Base-by-base conservation (phyloP, 2,888 invertebrate genomes). In the Patella ulyssiponensis region DNA sequence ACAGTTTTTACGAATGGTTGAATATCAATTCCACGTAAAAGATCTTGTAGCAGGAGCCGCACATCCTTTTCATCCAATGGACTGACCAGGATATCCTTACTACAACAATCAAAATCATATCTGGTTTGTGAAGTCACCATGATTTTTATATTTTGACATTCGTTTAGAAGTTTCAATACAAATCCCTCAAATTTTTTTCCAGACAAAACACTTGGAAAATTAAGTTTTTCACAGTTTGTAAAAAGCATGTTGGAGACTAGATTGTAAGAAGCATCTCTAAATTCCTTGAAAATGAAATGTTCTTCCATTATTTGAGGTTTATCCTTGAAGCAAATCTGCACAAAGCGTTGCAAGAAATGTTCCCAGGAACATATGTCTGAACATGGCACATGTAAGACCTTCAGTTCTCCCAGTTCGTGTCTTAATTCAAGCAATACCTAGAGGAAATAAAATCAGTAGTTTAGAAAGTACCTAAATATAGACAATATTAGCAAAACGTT, bases 31-130 rank as follows among this genome's bases (percentile, higher is more conserved):
- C 71, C 73, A 11, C 73, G 75, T 17, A 75, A 71, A 5, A 54
- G 75, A 17, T 75, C 70, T 64, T 73, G 69, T 12, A 80, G 23
- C 20, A 80, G 51, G 52, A 58, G 44, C 51, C 73, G 5, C 2
- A 73, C 70, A 11, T 80, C 80, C 2, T 17, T n/a, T 3, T 14
- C 14, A 5, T 70, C 58, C 54, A 80, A 33, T 11, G 77, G 77
- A n/a, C 3, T 15, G 2, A 27, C 54, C 44, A 9, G 17, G 12
- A 44, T 44, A 20, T 71, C 44, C 15, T 76, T 20, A 56, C 56
- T 71, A 12, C 33, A 33, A 17, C 44, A 17, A 15, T 51, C 44
- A 23, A 76, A 33, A 54, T 70, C 56, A 51, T 58, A 76, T 14
- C 33, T 5, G 33, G 44, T 71, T 71, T 76, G 76, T 3, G 76